A percentile compares a stretch with the other conserved stretches of the same genome.
Conservation (phyloP, 92 coral and sea anemone genomes). For the Epizoanthus stellaris region DNA sequence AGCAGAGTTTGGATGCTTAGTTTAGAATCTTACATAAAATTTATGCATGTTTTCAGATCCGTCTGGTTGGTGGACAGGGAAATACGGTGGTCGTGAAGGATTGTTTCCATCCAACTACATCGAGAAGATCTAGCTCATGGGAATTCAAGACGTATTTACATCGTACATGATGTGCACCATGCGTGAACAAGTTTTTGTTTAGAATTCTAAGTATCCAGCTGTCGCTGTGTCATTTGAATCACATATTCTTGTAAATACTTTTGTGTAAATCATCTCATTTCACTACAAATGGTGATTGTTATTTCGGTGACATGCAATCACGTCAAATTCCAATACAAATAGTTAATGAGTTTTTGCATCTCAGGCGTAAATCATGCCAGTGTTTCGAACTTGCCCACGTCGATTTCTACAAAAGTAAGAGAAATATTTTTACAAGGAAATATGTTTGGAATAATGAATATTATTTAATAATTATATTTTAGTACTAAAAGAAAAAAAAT, state of each 20-base stretch:
- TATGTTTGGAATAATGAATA: slow-evolving; percentile 2
- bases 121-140: slow-evolving; percentile 73
- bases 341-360: background rate
- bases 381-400: background rate
- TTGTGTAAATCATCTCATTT: background rate
- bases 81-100: slow-evolving; percentile 92
- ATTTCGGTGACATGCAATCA: background rate
- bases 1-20: too few relatives aligned
- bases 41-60: slow-evolving; percentile 70
- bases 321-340: background rate
- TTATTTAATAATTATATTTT: slow-evolving; percentile 35
- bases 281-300: background rate
- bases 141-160: background rate
- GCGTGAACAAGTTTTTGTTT: background rate
- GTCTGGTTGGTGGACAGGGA: slow-evolving; percentile 99
- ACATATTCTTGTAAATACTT: slow-evolving; percentile 10
- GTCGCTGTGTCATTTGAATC: background rate
- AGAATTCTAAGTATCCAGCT: background rate
- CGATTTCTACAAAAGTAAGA: slow-evolving; percentile 2
- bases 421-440: slow-evolving; percentile 13
- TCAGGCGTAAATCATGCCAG: background rate
- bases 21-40: background rate
- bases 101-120: slow-evolving; percentile 97
- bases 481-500: background rate
- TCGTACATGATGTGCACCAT: background rate